Conservation (phyloP, 2,888 invertebrate genomes). For the Helicoverpa assulta region DNA sequence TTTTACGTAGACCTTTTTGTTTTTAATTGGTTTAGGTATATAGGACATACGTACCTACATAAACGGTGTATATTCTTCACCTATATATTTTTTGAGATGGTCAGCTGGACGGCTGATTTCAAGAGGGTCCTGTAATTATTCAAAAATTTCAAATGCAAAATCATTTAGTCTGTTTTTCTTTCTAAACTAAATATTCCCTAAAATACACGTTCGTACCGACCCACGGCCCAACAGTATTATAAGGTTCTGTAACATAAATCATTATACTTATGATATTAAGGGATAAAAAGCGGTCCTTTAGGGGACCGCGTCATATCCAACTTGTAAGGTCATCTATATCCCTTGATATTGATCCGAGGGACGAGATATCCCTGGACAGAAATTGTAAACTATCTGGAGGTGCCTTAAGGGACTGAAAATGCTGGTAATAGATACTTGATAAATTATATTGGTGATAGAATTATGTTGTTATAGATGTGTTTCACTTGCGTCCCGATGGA, state of each 20-base stretch:
- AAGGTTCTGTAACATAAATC: constrained; percentile 50
- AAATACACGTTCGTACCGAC: constrained; percentile 2
- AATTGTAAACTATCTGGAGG: constrained; percentile 45
- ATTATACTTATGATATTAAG: constrained; percentile 50
- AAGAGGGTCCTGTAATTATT: too few species aligned
- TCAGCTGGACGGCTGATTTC: too few species aligned
- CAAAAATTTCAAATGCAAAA: background rate
- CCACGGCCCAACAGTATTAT: constrained; percentile 17
- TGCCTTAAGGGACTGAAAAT: constrained; percentile 16
- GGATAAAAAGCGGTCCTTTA: constrained; percentile 47
- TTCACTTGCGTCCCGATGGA: too few species aligned
- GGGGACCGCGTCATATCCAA: constrained; percentile 39
- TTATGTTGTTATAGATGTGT: background rate
- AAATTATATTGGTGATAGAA: constrained; percentile 20
- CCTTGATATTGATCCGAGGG: constrained; percentile 34
- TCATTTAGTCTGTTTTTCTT: background rate
- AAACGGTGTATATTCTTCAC: too few species aligned
- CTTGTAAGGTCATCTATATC: constrained; percentile 49
- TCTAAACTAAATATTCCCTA: constrained; percentile 3
- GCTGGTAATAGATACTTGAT: constrained; percentile 13
- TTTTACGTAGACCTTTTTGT: too few species aligned
- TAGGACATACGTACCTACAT: too few species aligned
- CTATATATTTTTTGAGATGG: too few species aligned
- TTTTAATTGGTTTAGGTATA: too few species aligned
- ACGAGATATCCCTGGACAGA: background rate